Evolutionary conservation across 35 echinoderm and acorn worm genomes (phyloP), one percentile per base, ranked within the genome.

Genomic region (Ophiothrix spiculata): DNA sequence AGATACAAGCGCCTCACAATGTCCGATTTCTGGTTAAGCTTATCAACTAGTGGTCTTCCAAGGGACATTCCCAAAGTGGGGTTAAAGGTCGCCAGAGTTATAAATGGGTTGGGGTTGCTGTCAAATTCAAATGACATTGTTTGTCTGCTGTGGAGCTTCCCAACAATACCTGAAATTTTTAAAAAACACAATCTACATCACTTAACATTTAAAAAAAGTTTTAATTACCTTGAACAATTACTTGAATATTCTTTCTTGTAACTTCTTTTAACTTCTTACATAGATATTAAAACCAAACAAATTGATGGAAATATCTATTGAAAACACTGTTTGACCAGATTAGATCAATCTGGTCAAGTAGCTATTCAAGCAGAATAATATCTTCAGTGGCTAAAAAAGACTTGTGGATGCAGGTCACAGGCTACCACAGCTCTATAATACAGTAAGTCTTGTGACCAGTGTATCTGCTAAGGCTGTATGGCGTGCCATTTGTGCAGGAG

Each of bases 81-180:
- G 54, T 81, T 83, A 79, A 99, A 94, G 37, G 92, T 91, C 6
- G 92, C 92, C 0, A 99, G 87, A 64, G 78, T 93, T 86, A 93
- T 91, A 39, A 94, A 86, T 35, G 86, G 90, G 6, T 77, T 81
- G 0, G 96, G 96, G 38, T 84, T 56, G 35, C 78, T 99, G 81
- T 93, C 89, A 86, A 99, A 99, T 81, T 94, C 89, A 78, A 99
- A 99, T n/a, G 84, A 79, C 38, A 87, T 90, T 75, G 64, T 86
- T 74, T 91, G 92, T 15, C 86, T 77, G 49, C 90, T 87, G 64
- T 91, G 88, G 8, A 94, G 64, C 79, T 94, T 94, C 25, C 96
- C 96, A 21, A 87, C 86, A 33, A 94, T 94, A 29, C 96, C 95
- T 98, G 76, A 0, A 80, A 76, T 1, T 77, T 37, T 84, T 75